Base-by-base conservation (phyloP, 37 sponge, comb jelly and placozoan genomes). In the Dysidea cf. avara region DNA sequence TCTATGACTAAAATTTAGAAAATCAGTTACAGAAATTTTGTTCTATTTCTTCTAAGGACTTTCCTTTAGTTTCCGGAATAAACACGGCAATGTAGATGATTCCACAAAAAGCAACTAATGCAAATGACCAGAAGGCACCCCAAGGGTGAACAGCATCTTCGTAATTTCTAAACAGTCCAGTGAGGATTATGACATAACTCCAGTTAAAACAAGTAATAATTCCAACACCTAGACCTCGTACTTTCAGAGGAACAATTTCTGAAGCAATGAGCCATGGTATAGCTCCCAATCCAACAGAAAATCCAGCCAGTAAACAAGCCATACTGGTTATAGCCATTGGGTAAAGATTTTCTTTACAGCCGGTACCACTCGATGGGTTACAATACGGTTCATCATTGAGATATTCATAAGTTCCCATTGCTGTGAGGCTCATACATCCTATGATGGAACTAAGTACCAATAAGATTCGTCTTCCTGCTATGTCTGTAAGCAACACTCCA, bases 31-130 rank as follows among this genome's bases (percentile, higher is more conserved):
- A n/a, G n/a, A n/a, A 81, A n/a, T 70, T 69, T 14, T 81, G 68
- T 52, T 96, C 88, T 64, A 96, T 92, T 52, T 91, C 87, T 35
- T 96, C 87, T 35, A 96, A 65, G 3, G 71, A 67, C 37, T 68
- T 82, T 12, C 93, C 89, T 51, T 92, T 96, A 14, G 90, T 89
- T 64, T 96, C 96, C 1, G 96, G 96, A 0, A 92, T 65, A 37
- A 96, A 81, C 14, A 92, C 11, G 12, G 86, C 3, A 11, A 96
- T 87, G 49, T 88, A 88, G 16, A 85, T 14, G 26, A 87, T 69
- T 14, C 78, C 46, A 0, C 75, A 14, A 0, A 83, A n/a, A 55
- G 65, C 70, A 34, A 92, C 20, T 11, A 76, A 20, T 2, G 85
- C 46, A 56, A 89, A 89, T 18, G 77, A 72, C 77, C 81, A 87